A percentile compares a stretch with the other conserved stretches of the same genome.
These are phyloP conservation scores for Notospermus geniculatus DNA, from an alignment of 1,140 invertebrate species.

Conservation along the genomic window DNA sequence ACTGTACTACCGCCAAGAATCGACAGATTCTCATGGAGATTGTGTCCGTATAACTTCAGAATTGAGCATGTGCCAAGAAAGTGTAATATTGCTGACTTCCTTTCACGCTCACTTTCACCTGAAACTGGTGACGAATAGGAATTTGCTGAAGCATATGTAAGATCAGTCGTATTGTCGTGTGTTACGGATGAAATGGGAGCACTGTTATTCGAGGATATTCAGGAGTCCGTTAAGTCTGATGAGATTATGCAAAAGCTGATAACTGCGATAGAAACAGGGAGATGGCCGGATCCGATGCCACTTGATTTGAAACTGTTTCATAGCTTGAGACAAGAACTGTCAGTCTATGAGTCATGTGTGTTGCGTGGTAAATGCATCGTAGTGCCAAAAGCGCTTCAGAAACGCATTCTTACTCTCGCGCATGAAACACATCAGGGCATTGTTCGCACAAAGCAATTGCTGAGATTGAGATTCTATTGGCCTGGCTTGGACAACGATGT, in stretches of 20 bases:
- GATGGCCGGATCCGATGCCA: neutral
- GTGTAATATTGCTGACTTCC: neutral
- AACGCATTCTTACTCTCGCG: constrained; percentile 40
- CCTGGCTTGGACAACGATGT: constrained; percentile 53
- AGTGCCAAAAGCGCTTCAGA: constrained; percentile 45
- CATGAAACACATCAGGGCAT: constrained; percentile 55
- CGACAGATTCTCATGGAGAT: neutral
- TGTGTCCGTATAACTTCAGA: neutral
- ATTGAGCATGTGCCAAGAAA: neutral
- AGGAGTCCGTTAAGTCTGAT: neutral
- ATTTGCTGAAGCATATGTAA: neutral
- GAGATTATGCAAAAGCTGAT: neutral
- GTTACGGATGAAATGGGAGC: neutral
- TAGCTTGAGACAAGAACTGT: constrained; percentile 16
- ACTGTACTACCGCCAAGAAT: neutral
- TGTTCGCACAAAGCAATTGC: constrained; percentile 52
- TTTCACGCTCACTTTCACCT: neutral
- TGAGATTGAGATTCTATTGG: constrained; percentile 56
- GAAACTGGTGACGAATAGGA: neutral
- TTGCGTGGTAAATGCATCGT: constrained; percentile 32
- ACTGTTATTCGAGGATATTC: neutral
- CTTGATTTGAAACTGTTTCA: neutral
- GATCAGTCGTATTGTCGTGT: neutral
- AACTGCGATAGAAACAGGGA: neutral
- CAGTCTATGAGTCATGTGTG: constrained; percentile 21